phyloP scores from a whole-genome alignment of 2,797 vertebrate genomes.

The Dendrocincla tyrannina region DNA sequence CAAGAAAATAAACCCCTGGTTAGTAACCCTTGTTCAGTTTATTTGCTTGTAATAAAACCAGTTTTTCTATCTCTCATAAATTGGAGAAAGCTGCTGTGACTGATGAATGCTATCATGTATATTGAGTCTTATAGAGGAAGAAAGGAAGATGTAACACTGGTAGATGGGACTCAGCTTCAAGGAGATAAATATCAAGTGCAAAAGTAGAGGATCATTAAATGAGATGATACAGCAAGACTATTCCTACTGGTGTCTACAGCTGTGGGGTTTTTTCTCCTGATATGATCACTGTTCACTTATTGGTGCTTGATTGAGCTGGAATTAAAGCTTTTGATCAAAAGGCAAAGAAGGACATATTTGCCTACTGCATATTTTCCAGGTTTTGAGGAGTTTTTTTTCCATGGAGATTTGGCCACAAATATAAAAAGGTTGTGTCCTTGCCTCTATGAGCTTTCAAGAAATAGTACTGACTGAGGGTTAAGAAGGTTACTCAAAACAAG shows the following conservation, averaged over 20 bases:
- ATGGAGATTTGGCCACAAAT: not conserved
- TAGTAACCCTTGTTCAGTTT: too few relatives aligned
- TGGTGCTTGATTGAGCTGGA: not conserved
- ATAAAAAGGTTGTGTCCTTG: not conserved
- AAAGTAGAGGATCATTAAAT: not conserved
- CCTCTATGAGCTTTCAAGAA: not conserved
- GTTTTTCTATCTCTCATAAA: not conserved
- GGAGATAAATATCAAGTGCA: not conserved
- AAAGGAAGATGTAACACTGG: not conserved
- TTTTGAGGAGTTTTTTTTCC: not conserved
- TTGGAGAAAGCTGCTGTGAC: not conserved
- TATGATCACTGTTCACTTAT: not conserved
- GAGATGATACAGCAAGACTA: not conserved
- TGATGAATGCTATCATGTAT: not conserved
- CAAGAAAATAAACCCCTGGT: too few relatives aligned
- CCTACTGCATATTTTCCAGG: not conserved
- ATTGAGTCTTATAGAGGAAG: not conserved
- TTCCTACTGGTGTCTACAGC: not conserved
- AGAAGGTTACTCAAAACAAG: not conserved
- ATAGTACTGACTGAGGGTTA: not conserved
- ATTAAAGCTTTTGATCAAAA: not conserved
- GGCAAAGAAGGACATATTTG: not conserved
- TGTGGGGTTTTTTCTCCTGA: not conserved
- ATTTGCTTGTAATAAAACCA: too few relatives aligned
- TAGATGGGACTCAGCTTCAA: not conserved